Evolutionary conservation across 1,140 invertebrate species (phyloP), one percentile per base, ranked within the genome.

Genomic region (Drosophila bifasciata): DNA sequence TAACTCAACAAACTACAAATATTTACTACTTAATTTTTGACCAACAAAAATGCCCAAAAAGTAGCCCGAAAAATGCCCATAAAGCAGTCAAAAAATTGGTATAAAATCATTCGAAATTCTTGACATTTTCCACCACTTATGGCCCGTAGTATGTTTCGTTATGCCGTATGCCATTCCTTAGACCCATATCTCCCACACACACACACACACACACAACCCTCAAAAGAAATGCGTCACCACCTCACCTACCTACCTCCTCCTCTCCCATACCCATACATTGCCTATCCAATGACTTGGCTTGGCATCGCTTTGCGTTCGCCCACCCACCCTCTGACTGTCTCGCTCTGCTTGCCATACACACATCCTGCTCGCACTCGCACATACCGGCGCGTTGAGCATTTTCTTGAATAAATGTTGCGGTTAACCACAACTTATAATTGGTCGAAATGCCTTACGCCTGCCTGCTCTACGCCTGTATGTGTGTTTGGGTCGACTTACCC

Each of bases 371-470:
- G 52, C 74, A 79, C 83, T 32, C 62, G 56, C 40, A 6, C 23
- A 25, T 11, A 17, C 7, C 46, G 21, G 66, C 80, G 57, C 76
- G 66, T 68, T 68, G 83, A 84, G 78, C 73, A 84, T 84, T 91
- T 81, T 91, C 89, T 91, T 91, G 81, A 90, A 91, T 89, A 91
- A 89, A 90, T 90, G 89, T 90, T 91, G 90, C 88, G 90, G 90
- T 91, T 91, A 91, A 91, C 90, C 90, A 76, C 90, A 91, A 91
- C 90, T 89, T 91, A 91, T 91, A 91, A 91, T 91, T 91, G 90
- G 90, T 90, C 77, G 85, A 90, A 79, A 81, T 85, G 84, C 83
- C 83, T 89, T 88, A 72, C 75, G 83, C 83, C 71, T 79, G 60
- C 68, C 25, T 28, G 19, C 19, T n/a, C 69, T 57, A 52, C 52